Conservation (phyloP, 2,888 invertebrate genomes). For the Lasioglossum morio region DNA sequence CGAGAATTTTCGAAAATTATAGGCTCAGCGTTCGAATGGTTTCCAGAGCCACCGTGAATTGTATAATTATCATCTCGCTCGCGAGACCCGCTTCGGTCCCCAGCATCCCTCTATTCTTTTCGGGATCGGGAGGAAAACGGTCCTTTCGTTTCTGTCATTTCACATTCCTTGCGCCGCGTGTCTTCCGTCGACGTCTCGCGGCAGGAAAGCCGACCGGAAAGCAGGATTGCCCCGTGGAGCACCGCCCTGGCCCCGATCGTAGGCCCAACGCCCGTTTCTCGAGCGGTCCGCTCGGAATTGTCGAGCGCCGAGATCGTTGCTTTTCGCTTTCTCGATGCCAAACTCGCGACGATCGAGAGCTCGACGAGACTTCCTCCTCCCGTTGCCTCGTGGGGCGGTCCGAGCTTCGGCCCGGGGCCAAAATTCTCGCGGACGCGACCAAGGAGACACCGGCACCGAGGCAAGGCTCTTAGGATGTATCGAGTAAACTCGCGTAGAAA, state of each 20-base stretch:
- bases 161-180: neutral
- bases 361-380: neutral
- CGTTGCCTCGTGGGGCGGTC: neutral
- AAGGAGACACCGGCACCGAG: neutral
- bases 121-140: neutral
- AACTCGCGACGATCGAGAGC: neutral
- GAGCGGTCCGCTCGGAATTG: neutral
- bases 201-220: neutral
- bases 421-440: neutral
- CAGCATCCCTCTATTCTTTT: neutral
- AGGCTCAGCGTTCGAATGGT: neutral
- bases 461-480: neutral
- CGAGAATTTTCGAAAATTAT: neutral
- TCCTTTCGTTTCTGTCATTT: neutral
- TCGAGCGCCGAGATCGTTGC: neutral
- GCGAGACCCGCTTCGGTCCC: neutral
- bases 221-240: neutral
- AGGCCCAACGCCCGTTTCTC: neutral
- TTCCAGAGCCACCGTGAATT: neutral
- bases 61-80: neutral
- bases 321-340: neutral
- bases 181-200: neutral
- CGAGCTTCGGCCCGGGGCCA: neutral
- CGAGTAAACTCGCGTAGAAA: neutral
- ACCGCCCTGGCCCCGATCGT: neutral